Evolutionary conservation across 53 echinoderm and acorn worm genomes (phyloP), one percentile per base, ranked within the genome.

Genomic region (Temnopleurus reevesii): DNA sequence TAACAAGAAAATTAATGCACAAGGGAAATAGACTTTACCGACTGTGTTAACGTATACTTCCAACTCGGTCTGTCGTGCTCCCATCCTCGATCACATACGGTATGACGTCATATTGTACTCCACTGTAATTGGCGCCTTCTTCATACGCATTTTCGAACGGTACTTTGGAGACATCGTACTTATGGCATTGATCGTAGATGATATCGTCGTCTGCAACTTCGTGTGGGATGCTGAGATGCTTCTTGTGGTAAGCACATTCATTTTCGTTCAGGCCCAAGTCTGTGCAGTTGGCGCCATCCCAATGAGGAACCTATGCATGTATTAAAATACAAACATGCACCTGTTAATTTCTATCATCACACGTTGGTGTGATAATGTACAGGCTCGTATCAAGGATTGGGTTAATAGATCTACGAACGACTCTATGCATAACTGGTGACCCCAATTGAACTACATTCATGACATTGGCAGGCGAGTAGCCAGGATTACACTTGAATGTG

Each of bases 61-160:
- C 55, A 53, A 3, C 27, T 5, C 38, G 82, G 19, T 36, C 6
- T 55, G 55, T 55, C 82, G 21, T 82, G 82, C 35, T 18, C 56
- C 82, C 82, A 82, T 34, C 82, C 82, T 51, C 26, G 53, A 31
- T 82, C 82, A 82, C 82, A 82, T 55, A n/a, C n/a, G 55, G 17
- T 33, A 82, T 82, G 82, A 82, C 56, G 55, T 82, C 82, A 82
- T 54, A 55, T 3, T 1, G 31, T 33, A 24, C 17, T 35, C 36
- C 82, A 30, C 55, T 55, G 3, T 55, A 18, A 55, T 53, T 82
- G 49, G 35, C 49, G 55, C n/a, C 19, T 82, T 82, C 82, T 12
- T 7, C 38, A 33, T 24, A 79, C n/a, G 66, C 66, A 41, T 66
- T 38, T 8, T 8, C 12, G 5, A 66, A 66, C 79, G 79, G 29